These are phyloP conservation scores for Typhlomys cinereus DNA, from an alignment of 2,113 vertebrate genomes.

Conservation along the genomic window DNA sequence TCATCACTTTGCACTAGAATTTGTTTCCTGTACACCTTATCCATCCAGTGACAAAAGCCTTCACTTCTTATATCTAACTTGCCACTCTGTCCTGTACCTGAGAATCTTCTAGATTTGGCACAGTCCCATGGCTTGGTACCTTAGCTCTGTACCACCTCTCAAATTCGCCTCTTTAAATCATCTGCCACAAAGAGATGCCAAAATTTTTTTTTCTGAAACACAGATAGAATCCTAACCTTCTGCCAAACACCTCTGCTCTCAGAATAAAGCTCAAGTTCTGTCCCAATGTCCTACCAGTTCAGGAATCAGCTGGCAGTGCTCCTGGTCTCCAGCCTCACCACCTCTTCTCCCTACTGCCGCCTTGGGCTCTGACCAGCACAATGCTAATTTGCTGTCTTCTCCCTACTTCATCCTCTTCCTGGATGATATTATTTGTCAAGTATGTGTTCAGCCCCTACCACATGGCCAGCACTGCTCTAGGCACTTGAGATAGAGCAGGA, in stretches of 20 bases:
- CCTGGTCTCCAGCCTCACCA: neutral
- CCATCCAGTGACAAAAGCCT: neutral
- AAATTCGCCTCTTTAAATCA: neutral
- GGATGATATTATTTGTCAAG: neutral
- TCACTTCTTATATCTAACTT: neutral
- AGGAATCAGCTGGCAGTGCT: neutral
- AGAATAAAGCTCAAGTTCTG: neutral
- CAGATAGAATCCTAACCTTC: neutral
- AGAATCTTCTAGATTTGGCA: neutral
- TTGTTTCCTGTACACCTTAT: neutral
- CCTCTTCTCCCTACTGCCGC: neutral
- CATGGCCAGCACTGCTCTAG: too few species aligned
- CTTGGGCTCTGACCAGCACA: neutral
- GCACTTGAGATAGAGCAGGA: neutral
- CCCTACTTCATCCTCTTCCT: neutral
- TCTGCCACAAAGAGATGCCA: neutral
- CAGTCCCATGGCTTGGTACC: neutral
- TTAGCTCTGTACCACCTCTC: neutral
- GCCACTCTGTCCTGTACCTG: neutral
- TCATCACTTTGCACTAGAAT: neutral
- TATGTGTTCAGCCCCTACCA: neutral
- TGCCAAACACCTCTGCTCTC: neutral
- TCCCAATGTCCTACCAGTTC: neutral
- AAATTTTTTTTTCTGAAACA: slow-evolving; percentile 35
- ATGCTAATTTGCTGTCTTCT: neutral